Percentiles rank a stretch among this genome's conserved stretches.
Conservation (phyloP, 2,888 invertebrate species). For the Philereme vetulata region DNA sequence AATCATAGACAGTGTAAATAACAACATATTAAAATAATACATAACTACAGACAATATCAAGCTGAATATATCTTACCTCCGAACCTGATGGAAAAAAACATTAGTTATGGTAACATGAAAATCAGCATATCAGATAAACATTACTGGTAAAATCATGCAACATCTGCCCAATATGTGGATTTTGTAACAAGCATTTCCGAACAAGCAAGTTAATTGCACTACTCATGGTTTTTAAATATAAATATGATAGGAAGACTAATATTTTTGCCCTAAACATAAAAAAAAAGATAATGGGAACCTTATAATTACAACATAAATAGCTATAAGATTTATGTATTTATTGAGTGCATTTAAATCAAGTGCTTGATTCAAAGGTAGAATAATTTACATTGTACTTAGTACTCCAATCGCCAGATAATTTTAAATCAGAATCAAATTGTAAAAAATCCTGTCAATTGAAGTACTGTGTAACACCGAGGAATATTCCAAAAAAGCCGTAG, state of each 20-base stretch:
- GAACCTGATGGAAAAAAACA: slow-evolving; percentile 73
- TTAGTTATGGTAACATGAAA: slow-evolving; percentile 30
- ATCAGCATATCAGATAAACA: slow-evolving; percentile 29
- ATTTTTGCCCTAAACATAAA: slow-evolving; percentile 3
- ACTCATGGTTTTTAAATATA: slow-evolving; percentile 19
- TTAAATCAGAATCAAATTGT: not conserved
- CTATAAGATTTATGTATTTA: slow-evolving; percentile 5
- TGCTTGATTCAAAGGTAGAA: not conserved
- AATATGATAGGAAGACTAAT: not conserved
- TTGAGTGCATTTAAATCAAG: not conserved
- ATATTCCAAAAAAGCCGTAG: slow-evolving; percentile 2
- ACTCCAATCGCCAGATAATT: not conserved
- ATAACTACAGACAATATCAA: slow-evolving; percentile 63
- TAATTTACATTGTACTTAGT: too few relatives aligned
- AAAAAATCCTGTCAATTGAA: not conserved
- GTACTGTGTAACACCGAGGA: not conserved
- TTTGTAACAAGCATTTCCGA: slow-evolving; percentile 38
- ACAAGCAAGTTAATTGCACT: slow-evolving; percentile 38
- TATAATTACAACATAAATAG: slow-evolving; percentile 8
- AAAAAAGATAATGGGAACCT: slow-evolving; percentile 3
- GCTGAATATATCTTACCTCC: slow-evolving; percentile 75
- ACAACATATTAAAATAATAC: slow-evolving; percentile 51
- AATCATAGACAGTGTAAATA: slow-evolving; percentile 45
- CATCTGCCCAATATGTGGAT: slow-evolving; percentile 33
- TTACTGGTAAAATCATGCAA: slow-evolving; percentile 20